Evolutionary conservation across 1,140 invertebrate species (phyloP).

Genomic region (Scylla paramamosain): DNA sequence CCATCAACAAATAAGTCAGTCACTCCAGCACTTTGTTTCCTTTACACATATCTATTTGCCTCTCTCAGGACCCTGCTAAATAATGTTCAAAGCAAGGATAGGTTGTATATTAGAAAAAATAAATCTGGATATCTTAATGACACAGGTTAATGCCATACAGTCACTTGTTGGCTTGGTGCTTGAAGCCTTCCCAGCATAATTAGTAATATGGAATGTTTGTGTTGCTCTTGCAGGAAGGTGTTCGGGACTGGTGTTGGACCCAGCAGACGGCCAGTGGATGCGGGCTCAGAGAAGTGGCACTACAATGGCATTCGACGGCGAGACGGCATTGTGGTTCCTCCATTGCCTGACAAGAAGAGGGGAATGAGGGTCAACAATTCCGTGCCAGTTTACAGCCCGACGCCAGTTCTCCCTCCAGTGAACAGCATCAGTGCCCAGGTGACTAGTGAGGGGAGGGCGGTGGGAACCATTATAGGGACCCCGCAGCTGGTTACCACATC

Average conservation of each 20-base stretch:
- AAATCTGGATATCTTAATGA: no score
- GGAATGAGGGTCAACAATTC: slow-evolving; percentile 34
- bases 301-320: slow-evolving; percentile 74
- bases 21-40: no score
- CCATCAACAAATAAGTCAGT: no score
- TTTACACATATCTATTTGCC: no score
- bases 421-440: slow-evolving; percentile 54
- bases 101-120: no score
- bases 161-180: no score
- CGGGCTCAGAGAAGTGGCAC: slow-evolving; percentile 76
- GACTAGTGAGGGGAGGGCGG: slow-evolving; percentile 25
- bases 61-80: no score
- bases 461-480: slow-evolving; percentile 57
- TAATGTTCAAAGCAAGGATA: no score
- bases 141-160: no score
- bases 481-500: slow-evolving; percentile 52
- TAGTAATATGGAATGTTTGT: no score
- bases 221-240: slow-evolving; percentile 68
- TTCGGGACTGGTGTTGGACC: slow-evolving; percentile 77
- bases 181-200: no score
- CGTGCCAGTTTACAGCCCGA: slow-evolving; percentile 64
- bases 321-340: slow-evolving; percentile 68
- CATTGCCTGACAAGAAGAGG: slow-evolving; percentile 66
- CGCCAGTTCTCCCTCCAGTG: slow-evolving; percentile 64
- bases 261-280: slow-evolving; percentile 73